Base-by-base conservation (phyloP, 2,113 vertebrate species). In the Emydocephalus ijimae region DNA sequence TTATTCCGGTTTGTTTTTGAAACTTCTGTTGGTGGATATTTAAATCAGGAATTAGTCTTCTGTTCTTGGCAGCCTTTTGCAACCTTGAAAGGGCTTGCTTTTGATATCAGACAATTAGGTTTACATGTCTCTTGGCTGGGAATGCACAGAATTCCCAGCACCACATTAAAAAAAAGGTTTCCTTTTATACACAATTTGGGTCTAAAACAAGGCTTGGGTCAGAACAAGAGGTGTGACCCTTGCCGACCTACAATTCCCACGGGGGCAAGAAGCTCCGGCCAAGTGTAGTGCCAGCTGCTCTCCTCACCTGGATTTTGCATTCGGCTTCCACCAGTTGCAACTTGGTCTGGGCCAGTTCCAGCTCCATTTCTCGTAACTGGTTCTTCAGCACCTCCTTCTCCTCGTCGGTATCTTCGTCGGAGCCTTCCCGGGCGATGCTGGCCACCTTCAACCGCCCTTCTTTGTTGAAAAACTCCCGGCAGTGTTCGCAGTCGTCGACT, bases 291-390 rank as follows among this genome's bases (percentile, higher is more conserved):
- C 29, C 12, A 12, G 11, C 12, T 21, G 43, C 8, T 20, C 8
- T 26, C 4, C 26, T 93, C 97, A 99, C 99, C 99, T 99, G 99
- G 93, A 99, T 99, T 97, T 99, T 99, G 96, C 99, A 99, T 97
- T 99, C 99, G 0, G 99, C 99, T 96, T 99, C 99, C 94, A 99
- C 99, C 96, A 99, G 96, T 97, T 99, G 99, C 95, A 99, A 96
- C 96, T 99, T 99, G 97, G 99, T 99, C 97, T 99, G 99, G 10
- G 99, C 99, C 93, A 99, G 97, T 92, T 99, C 99, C 52, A 99
- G 98, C 95, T 99, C 99, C 99, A 99, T 99, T 95, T 99, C 99
- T 69, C 99, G 98, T 95, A 99, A 98, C 97, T 99, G 99, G 97
- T 98, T 99, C 96, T 99, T 98, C 96, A 99, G 96, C 0, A 94